phyloP scores from a whole-genome alignment of 30 jellyfish, hydroid and myxozoan genomes.

The Hydractinia echinata region DNA sequence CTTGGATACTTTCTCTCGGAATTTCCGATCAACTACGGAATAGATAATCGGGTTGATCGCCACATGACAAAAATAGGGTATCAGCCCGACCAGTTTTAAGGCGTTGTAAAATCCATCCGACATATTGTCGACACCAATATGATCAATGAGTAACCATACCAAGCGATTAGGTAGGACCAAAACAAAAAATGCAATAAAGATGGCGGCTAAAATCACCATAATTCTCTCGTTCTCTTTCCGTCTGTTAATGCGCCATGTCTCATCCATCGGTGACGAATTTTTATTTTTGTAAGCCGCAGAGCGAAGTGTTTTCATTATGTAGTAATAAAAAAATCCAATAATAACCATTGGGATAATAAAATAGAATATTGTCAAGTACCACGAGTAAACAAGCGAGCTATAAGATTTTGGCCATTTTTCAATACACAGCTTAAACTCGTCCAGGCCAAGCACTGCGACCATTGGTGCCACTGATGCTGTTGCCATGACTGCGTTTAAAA shows the following conservation, averaged over 20 bases:
- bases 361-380: neutral
- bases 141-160: neutral
- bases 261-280: neutral
- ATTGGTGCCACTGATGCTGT: neutral
- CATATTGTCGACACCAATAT: neutral
- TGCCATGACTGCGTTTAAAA: neutral
- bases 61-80: neutral
- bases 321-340: neutral
- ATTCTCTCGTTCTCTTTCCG: neutral
- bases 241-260: neutral
- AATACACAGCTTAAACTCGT: neutral
- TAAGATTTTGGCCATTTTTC: neutral
- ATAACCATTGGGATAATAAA: neutral
- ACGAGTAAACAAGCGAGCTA: neutral
- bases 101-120: neutral
- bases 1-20: neutral
- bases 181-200: neutral
- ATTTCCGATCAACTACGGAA: neutral
- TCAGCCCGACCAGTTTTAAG: neutral
- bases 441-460: neutral
- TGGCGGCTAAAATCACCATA: neutral
- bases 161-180: constrained; percentile 6
- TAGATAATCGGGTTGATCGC: neutral
- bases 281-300: neutral
- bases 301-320: neutral